Evolutionary conservation across 2,113 vertebrate genomes (phyloP).

Genomic region (Salvelinus namaycush): DNA sequence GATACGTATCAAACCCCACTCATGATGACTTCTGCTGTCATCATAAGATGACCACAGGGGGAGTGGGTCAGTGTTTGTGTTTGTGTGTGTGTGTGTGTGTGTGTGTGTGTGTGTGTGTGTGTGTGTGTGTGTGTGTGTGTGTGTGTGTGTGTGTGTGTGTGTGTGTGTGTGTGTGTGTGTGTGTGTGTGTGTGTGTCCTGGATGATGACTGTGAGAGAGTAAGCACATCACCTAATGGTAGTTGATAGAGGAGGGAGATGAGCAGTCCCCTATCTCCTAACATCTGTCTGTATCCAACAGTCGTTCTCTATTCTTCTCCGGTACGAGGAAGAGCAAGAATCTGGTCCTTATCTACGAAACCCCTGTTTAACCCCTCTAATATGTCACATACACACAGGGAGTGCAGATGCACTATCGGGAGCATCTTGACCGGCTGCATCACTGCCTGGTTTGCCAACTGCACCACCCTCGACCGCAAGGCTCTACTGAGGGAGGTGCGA

Average conservation of each 20-base stretch:
- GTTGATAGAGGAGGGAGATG: slow-evolving; percentile 28
- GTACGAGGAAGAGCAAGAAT: neutral
- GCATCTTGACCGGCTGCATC: no score
- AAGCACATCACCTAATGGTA: slow-evolving; percentile 22
- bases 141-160: slow-evolving; percentile 12
- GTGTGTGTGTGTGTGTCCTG: slow-evolving; percentile 11
- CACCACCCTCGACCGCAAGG: no score
- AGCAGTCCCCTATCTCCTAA: slow-evolving; percentile 16
- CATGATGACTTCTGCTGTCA: slow-evolving; percentile 41
- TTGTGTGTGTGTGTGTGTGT: slow-evolving; percentile 10
- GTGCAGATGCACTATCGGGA: neutral
- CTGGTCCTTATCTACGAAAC: neutral
- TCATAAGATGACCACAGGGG: slow-evolving; percentile 40
- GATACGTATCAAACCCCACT: neutral
- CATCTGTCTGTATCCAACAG: neutral
- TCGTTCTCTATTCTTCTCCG: neutral
- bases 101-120: slow-evolving; percentile 7
- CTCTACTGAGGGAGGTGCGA: no score
- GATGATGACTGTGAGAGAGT: neutral
- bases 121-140: slow-evolving; percentile 10
- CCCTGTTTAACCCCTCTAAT: neutral
- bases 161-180: slow-evolving; percentile 11
- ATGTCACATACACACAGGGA: neutral
- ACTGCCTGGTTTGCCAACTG: no score
- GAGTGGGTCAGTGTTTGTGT: slow-evolving; percentile 35